phyloP scores from a whole-genome alignment of 2,888 invertebrate genomes.

The Macrophya alboannulata region DNA sequence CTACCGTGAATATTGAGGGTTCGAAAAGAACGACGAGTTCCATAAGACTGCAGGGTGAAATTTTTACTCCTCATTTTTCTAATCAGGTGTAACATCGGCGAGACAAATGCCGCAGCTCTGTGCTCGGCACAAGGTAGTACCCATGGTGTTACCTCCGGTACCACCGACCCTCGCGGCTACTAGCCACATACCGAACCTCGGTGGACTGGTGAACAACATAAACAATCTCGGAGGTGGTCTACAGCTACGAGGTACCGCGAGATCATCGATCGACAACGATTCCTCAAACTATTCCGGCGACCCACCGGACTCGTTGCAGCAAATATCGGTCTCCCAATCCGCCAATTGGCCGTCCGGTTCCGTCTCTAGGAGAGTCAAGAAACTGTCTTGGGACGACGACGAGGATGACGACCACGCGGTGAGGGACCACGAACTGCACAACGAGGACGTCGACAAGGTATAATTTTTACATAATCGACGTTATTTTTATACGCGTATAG shows the following conservation, averaged over 20 bases:
- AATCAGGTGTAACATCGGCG: conserved; percentile 71
- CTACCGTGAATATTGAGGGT: no score
- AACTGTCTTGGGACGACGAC: conserved; percentile 90
- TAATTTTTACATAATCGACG: not conserved
- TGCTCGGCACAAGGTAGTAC: conserved; percentile 74
- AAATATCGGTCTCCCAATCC: conserved; percentile 77
- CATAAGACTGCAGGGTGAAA: no score
- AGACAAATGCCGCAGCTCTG: conserved; percentile 73
- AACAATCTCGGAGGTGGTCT: conserved; percentile 70
- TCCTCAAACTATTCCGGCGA: conserved; percentile 76
- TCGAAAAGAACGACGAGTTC: not conserved
- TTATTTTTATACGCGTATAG: no score
- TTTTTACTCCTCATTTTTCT: not conserved
- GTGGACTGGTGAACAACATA: conserved; percentile 77
- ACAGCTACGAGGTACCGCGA: conserved; percentile 66
- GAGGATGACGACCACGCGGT: conserved; percentile 70
- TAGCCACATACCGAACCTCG: conserved; percentile 76
- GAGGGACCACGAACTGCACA: not conserved
- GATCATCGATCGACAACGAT: conserved; percentile 70
- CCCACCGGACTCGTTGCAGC: conserved; percentile 73
- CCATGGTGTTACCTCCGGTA: conserved; percentile 67
- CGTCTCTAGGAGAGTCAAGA: conserved; percentile 88
- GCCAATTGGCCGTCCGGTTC: conserved; percentile 86
- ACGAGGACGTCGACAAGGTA: conserved; percentile 25
- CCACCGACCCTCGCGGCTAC: conserved; percentile 75